Conservation (phyloP, 1,140 invertebrate genomes). For the Matsumurasca onukii region DNA sequence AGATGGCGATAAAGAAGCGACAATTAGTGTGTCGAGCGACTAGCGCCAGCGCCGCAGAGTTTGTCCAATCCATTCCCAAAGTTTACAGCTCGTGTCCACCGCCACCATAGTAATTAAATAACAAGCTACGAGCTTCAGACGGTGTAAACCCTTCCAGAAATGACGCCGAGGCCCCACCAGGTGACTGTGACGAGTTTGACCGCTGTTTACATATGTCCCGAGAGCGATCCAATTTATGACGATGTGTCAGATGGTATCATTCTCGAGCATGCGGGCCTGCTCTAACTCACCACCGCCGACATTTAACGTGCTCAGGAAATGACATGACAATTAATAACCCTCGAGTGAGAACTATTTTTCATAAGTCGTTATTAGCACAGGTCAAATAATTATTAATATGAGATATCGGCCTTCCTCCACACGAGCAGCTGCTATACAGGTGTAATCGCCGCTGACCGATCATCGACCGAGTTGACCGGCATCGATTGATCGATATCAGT, state of each 20-base stretch:
- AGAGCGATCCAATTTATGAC: background rate
- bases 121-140: background rate
- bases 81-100: constrained; percentile 1
- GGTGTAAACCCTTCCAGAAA: background rate
- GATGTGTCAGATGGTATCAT: background rate
- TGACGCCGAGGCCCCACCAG: background rate
- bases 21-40: background rate
- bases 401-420: background rate
- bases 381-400: constrained; percentile 29
- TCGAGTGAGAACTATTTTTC: constrained; percentile 29
- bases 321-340: constrained; percentile 23
- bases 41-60: background rate
- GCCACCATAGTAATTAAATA: constrained; percentile 14
- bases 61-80: constrained; percentile 13
- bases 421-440: constrained; percentile 16
- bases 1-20: background rate
- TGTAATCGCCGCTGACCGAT: constrained; percentile 4
- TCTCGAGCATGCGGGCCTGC: background rate
- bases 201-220: constrained; percentile 13
- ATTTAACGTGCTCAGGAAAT: constrained; percentile 19
- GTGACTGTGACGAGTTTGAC: background rate
- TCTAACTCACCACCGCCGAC: background rate
- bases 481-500: too few relatives aligned
- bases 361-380: constrained; percentile 25
- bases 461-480: background rate